Percentiles rank a stretch among this genome's conserved stretches.
These are phyloP conservation scores for Linnaemya tessellans DNA, from an alignment of 2,888 invertebrate genomes.

Conservation along the genomic window DNA sequence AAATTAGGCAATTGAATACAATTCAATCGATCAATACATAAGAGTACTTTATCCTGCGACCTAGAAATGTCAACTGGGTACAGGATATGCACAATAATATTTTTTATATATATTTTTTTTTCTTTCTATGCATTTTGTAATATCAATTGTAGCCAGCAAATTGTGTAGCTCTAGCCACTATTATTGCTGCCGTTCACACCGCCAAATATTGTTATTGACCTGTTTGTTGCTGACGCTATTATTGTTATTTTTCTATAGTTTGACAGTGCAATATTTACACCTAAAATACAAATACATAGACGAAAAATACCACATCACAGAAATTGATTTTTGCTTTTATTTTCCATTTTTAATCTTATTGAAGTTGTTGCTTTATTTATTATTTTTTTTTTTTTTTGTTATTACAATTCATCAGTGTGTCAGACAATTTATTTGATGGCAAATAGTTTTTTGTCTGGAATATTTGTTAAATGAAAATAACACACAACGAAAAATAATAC, in stretches of 20 bases:
- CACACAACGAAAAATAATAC: background rate
- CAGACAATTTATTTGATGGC: conserved; percentile 15
- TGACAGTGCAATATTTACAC: conserved; percentile 12
- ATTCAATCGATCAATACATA: no score
- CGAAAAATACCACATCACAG: background rate
- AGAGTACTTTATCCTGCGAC: no score
- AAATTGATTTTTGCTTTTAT: conserved; percentile 37
- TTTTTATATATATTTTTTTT: background rate
- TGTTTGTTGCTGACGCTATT: background rate
- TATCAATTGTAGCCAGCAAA: background rate
- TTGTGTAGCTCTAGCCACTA: background rate
- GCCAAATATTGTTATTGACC: conserved; percentile 14
- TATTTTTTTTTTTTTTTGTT: conserved; percentile 1
- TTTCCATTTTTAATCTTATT: conserved; percentile 14
- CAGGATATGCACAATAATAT: no score
- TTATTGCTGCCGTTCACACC: conserved; percentile 6
- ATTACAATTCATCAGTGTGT: conserved; percentile 3
- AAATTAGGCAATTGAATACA: no score
- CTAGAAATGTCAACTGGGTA: no score
- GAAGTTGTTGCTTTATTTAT: conserved; percentile 13
- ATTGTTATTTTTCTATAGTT: background rate
- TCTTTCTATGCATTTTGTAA: background rate
- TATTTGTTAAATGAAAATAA: conserved; percentile 15
- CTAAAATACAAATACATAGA: conserved; percentile 10
- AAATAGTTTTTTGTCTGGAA: background rate